Base-by-base conservation (phyloP, 2,888 invertebrate genomes). In the Pristionchus arcanus region DNA sequence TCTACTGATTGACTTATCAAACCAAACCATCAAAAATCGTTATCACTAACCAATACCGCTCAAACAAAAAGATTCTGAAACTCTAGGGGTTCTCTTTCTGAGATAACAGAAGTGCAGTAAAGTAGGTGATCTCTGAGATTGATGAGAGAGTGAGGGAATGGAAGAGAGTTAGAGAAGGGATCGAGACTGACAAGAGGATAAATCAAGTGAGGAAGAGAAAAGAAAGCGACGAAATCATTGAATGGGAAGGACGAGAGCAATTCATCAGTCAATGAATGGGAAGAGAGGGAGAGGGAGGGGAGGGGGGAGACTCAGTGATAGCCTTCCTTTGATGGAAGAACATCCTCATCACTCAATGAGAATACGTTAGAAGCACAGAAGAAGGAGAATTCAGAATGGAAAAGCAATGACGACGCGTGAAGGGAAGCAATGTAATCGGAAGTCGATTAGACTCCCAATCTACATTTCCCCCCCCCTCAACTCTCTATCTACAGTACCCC, bases 81-180 rank as follows among this genome's bases (percentile, higher is more conserved):
- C 81, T 81, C 49, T 16, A 42, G 42, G 19, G 34, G 42, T 81
- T 81, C 81, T 81, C n/a, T n/a, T 81, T 28, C 49, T 53, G 81
- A 81, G 81, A 81, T 81, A 81, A 81, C 81, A 77, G 21, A 77
- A 81, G 81, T 81, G 81, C 81, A 81, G 81, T 81, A 81, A 81
- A 49, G 81, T 81, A 15, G 74, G 81, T 81, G 81, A 81, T 81
- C 81, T 81, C 81, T 81, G 81, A 49, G 81, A 81, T n/a, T 49
- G 49, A 49, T n/a, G 81, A 81, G 81, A 81, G 81, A 81, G 81
- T 81, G 28, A n/a, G 81, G 25, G 81, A 49, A 81, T 5, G 28
- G 81, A 25, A 81, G 81, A 81, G 81, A 81, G 49, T 5, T 15
- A 81, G 81, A 81, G 49, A 7, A n/a, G n/a, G 28, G 81, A 16